Evolutionary conservation across 2,888 invertebrate species (phyloP), one percentile per base, ranked within the genome.

Genomic region (Tribolium freemani): DNA sequence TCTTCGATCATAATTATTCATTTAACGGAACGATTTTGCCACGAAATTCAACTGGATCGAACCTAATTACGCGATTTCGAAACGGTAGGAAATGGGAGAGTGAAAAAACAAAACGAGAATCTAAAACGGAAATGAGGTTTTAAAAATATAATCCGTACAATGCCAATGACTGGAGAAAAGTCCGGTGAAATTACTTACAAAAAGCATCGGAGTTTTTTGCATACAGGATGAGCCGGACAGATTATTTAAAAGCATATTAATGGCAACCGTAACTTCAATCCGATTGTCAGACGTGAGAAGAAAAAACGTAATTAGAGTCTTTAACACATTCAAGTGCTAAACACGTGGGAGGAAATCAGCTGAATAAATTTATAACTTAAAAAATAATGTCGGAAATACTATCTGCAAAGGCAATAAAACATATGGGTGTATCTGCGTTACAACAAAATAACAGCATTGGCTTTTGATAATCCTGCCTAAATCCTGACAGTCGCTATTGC

Each of bases 131-230:
- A 64, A 64, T 64, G 64, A 64, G 64, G 53, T 64, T 31, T 64
- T 64, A 53, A 64, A 54, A 64, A 64, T 64, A 44, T 63, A 63
- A 64, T 53, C 64, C 64, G 64, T 53, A 44, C 53, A 64, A 64
- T 64, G 64, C 54, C 11, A 31, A 50, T 31, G 50, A 63, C 13
- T 63, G 48, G 31, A 13, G 31, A 31, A 16, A 46, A 31, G 44
- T 54, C 54, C 53, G 64, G 53, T 64, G 54, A 54, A 64, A 54
- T 54, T 53, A 64, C 13, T 26, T n/a, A 8, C 10, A 64, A 64
- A 64, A 64, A 64, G 26, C 64, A 48, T 50, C 13, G 30, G 45
- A 45, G 44, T 64, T 64, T 64, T 64, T 64, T 64, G 53, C 64
- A 54, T 64, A 64, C 64, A 64, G 63, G 63, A 63, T 50, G 63